These are phyloP conservation scores for Drosophila ananassae DNA, from an alignment of 1,140 invertebrate species.

Conservation along the genomic window DNA sequence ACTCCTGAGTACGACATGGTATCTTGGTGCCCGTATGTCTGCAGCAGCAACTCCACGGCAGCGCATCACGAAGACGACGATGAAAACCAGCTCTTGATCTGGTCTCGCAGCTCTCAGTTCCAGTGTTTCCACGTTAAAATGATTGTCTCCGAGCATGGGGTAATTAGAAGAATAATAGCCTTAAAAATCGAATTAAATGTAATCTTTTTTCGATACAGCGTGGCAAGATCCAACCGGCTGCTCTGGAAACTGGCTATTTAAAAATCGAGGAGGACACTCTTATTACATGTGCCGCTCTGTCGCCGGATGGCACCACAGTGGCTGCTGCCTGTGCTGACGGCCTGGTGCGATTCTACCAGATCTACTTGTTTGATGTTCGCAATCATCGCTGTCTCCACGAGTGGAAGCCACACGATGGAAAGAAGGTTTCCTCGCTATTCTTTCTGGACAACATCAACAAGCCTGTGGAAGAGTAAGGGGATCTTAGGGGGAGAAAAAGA, in stretches of 20 bases:
- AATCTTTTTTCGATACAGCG: slow-evolving; percentile 44
- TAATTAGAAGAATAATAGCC: slow-evolving; percentile 27
- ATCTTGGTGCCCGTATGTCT: slow-evolving; percentile 96
- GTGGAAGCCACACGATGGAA: slow-evolving; percentile 95
- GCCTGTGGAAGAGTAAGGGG: slow-evolving; percentile 89
- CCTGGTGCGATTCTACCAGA: slow-evolving; percentile 96
- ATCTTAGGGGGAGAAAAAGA: too few relatives aligned
- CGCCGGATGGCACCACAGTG: slow-evolving; percentile 96
- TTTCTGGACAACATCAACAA: slow-evolving; percentile 96
- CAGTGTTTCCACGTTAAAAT: slow-evolving; percentile 77
- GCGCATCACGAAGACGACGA: slow-evolving; percentile 87
- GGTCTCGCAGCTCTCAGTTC: slow-evolving; percentile 89
- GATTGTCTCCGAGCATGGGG: slow-evolving; percentile 72
- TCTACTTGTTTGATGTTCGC: slow-evolving; percentile 86
- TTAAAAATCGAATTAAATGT: neutral
- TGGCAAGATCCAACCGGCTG: slow-evolving; percentile 78
- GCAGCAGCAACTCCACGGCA: slow-evolving; percentile 85
- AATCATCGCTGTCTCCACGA: slow-evolving; percentile 92
- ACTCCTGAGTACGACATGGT: slow-evolving; percentile 84
- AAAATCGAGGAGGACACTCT: slow-evolving; percentile 89
- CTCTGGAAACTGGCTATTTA: slow-evolving; percentile 86
- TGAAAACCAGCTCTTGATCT: slow-evolving; percentile 91
- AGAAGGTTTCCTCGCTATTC: slow-evolving; percentile 92
- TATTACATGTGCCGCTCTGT: slow-evolving; percentile 95
- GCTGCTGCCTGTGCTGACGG: slow-evolving; percentile 95